Conservation (phyloP, 2,113 vertebrate species). For the Microcebus tavaratra region DNA sequence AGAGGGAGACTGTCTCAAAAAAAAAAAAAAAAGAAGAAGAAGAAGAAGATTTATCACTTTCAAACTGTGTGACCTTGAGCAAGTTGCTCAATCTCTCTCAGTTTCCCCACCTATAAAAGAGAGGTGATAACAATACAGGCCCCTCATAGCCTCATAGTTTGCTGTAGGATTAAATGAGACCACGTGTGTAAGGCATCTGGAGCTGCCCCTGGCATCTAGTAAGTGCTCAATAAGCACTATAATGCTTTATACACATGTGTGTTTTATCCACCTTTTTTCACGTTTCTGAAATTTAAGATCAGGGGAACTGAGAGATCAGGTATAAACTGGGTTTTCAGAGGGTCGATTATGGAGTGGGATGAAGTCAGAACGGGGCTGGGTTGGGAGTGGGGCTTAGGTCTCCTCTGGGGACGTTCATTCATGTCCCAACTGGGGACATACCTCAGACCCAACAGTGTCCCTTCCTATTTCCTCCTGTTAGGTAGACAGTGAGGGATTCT, state of each 20-base stretch:
- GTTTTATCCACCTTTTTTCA: background rate
- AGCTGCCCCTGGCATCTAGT: background rate
- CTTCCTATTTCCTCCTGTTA: background rate
- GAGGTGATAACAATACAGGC: background rate
- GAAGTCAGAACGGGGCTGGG: background rate
- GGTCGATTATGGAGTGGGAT: background rate
- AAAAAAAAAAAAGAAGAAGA: no score
- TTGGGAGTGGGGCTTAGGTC: background rate
- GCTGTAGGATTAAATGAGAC: background rate
- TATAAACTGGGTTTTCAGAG: background rate
- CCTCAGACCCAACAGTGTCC: background rate
- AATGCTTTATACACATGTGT: background rate
- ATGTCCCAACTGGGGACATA: background rate
- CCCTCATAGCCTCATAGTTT: background rate
- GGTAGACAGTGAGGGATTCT: no score
- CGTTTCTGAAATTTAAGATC: background rate
- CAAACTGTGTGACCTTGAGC: background rate
- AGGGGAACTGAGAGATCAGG: background rate
- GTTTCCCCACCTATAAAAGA: background rate
- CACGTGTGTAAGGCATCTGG: background rate
- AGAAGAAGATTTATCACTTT: background rate
- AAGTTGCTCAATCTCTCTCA: background rate
- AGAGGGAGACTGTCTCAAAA: no score
- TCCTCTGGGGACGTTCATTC: background rate
- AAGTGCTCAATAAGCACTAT: background rate